These are phyloP conservation scores for Platycheirus albimanus DNA, from an alignment of 2,888 invertebrate species.

Conservation along the genomic window DNA sequence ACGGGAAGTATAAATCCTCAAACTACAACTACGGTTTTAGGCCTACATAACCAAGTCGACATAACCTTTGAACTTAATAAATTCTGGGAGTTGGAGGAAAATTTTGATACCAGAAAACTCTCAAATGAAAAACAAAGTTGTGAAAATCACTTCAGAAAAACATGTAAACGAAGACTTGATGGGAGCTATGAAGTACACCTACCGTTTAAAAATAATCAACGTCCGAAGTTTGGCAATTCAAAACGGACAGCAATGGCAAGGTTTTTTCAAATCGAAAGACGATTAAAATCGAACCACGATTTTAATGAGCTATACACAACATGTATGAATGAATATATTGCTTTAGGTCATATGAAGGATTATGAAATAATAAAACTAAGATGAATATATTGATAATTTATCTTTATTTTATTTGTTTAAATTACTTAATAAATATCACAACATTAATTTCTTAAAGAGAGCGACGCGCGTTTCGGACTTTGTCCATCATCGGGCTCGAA, in stretches of 20 bases:
- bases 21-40: neutral
- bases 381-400: too few species aligned
- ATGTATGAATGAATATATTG: constrained; percentile 5
- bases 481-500: too few species aligned
- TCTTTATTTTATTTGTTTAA: too few species aligned
- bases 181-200: constrained; percentile 9
- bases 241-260: constrained; percentile 8
- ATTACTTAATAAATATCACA: too few species aligned
- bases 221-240: neutral
- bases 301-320: neutral
- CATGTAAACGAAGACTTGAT: neutral
- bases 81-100: neutral
- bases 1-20: neutral
- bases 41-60: neutral
- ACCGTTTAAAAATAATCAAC: neutral
- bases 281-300: neutral
- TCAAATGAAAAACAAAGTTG: neutral
- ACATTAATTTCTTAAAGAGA: too few species aligned
- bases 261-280: constrained; percentile 6
- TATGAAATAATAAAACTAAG: too few species aligned
- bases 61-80: neutral
- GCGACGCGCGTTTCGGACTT: too few species aligned
- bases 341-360: constrained; percentile 38
- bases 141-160: neutral
- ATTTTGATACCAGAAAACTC: neutral